A percentile compares a stretch with the other conserved stretches of the same genome.
phyloP scores from a whole-genome alignment of 2,797 vertebrate genomes.

The Tympanoctomys barrerae region DNA sequence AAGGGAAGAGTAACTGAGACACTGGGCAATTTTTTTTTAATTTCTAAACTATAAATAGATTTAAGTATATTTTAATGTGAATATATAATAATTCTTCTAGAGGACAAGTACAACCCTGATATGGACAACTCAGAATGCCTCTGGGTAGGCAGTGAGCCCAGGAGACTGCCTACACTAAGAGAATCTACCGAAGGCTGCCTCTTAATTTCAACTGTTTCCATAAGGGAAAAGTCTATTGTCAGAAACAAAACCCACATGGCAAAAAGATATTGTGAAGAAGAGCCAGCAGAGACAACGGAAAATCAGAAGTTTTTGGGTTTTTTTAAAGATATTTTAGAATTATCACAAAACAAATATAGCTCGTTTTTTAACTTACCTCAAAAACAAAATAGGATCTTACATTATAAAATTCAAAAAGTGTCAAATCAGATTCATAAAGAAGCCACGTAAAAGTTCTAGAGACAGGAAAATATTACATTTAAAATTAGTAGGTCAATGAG shows the following conservation, averaged over 20 bases:
- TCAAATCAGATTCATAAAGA: not conserved
- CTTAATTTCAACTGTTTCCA: not conserved
- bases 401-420: not conserved
- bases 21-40: not conserved
- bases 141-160: not conserved
- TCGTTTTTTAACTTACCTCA: not conserved
- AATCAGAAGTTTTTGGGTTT: too few species aligned
- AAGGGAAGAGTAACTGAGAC: too few species aligned
- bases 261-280: not conserved
- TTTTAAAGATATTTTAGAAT: not conserved
- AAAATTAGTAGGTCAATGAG: not conserved
- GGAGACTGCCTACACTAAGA: not conserved
- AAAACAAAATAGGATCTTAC: not conserved
- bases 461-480: not conserved
- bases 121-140: not conserved
- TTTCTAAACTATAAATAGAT: not conserved
- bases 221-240: not conserved
- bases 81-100: not conserved
- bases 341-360: not conserved
- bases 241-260: not conserved
- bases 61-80: not conserved
- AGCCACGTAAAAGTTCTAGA: not conserved
- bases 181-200: not conserved
- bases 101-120: not conserved
- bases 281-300: not conserved